Conservation (phyloP, 2,113 vertebrate species). For the Artemisiospiza belli region DNA sequence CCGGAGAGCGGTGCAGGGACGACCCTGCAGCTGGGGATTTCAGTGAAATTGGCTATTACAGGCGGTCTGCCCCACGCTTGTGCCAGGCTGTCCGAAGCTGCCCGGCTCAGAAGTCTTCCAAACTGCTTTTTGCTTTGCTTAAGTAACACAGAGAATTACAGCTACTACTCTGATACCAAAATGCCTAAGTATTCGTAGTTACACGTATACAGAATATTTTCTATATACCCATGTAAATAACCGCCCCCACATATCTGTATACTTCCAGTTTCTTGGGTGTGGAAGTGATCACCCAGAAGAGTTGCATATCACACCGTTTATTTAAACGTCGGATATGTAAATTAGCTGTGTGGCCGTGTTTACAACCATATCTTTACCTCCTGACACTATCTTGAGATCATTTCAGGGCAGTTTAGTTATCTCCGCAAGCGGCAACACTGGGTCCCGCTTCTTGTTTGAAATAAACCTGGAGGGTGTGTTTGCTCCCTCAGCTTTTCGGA, state of each 20-base stretch:
- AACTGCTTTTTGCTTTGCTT: conserved; percentile 32
- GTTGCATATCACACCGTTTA: neutral
- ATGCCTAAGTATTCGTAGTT: neutral
- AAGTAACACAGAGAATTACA: neutral
- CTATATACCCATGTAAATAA: no score
- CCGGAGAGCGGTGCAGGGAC: no score
- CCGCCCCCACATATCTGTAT: rapidly evolving
- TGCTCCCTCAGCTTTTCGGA: neutral
- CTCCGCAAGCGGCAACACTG: neutral
- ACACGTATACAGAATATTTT: rapidly evolving
- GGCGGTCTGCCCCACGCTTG: conserved; percentile 23
- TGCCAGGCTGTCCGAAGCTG: conserved; percentile 10
- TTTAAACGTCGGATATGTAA: conserved; percentile 19
- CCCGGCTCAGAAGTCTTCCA: conserved; percentile 34
- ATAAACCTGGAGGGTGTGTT: neutral
- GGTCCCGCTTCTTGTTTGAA: neutral
- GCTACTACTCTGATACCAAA: neutral
- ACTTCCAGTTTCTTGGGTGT: neutral
- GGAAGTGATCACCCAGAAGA: neutral
- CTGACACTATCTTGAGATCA: conserved; percentile 24
- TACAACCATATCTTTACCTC: conserved; percentile 24
- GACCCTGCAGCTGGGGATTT: neutral
- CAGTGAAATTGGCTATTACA: neutral
- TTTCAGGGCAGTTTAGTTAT: conserved; percentile 16
- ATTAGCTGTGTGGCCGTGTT: neutral